These are phyloP conservation scores for Phalanger gymnotis DNA, from an alignment of 2,797 vertebrate species.

Conservation along the genomic window DNA sequence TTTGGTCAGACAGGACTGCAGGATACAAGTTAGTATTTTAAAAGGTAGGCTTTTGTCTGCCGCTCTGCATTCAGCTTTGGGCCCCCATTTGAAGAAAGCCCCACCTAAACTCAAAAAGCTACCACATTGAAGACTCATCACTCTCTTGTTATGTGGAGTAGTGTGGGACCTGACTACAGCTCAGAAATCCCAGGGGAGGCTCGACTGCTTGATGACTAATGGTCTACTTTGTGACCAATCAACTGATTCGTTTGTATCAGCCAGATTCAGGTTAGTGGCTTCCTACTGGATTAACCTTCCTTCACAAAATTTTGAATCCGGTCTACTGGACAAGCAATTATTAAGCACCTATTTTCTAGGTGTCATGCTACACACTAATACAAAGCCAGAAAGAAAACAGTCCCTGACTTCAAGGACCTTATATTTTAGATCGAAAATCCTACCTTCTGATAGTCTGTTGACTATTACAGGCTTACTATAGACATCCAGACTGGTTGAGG, in stretches of 20 bases:
- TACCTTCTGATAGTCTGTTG: neutral
- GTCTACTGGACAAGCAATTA: neutral
- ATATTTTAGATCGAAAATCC: neutral
- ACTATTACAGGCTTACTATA: neutral
- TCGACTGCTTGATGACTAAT: neutral
- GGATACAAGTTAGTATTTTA: neutral
- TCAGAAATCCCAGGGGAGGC: neutral
- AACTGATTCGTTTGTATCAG: neutral
- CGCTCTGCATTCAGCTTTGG: neutral
- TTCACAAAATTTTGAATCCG: neutral
- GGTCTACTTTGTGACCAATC: neutral
- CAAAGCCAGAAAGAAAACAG: neutral
- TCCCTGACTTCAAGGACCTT: neutral
- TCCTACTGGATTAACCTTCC: neutral
- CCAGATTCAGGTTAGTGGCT: neutral
- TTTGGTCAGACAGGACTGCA: neutral
- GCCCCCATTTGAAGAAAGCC: neutral
- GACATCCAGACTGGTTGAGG: neutral
- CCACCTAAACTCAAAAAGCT: neutral
- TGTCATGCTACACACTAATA: neutral
- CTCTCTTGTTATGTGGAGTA: neutral
- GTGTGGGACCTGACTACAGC: neutral
- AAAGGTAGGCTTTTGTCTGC: conserved; percentile 4
- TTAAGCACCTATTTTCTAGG: neutral
- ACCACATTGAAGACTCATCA: neutral